phyloP scores from a whole-genome alignment of 30 jellyfish, hydroid and myxozoan genomes.

The Aurelia aurita complex sp. Pacific region DNA sequence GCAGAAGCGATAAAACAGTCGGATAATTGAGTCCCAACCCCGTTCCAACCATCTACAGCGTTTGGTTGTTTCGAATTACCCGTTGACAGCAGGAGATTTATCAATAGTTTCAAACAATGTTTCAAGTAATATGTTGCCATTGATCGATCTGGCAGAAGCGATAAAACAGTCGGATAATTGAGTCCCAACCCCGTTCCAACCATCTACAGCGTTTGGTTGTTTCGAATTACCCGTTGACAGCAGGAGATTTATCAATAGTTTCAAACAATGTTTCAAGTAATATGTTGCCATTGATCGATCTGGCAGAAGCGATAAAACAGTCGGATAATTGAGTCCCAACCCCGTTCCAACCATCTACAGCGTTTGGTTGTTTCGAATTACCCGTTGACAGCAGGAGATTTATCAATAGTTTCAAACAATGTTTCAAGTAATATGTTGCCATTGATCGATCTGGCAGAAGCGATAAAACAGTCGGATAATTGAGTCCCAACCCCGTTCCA shows the following conservation, averaged over 20 bases:
- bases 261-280: constrained; percentile 67
- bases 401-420: constrained; percentile 61
- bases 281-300: constrained; percentile 74
- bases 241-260: constrained; percentile 55
- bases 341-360: too few species aligned
- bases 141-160: constrained; percentile 89
- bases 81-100: constrained; percentile 45
- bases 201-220: too few species aligned
- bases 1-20: constrained; percentile 75
- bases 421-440: constrained; percentile 78
- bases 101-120: constrained; percentile 65
- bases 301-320: constrained; percentile 80
- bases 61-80: neutral
- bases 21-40: too few species aligned
- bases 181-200: too few species aligned
- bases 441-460: constrained; percentile 86
- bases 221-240: constrained; percentile 6
- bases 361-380: neutral
- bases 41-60: too few species aligned
- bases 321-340: too few species aligned
- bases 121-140: constrained; percentile 69
- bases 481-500: too few species aligned
- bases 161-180: neutral
- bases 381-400: constrained; percentile 48
- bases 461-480: constrained; percentile 21